Percentiles rank a stretch among this genome's conserved stretches.
Evolutionary conservation across 2,797 vertebrate genomes (phyloP).

Genomic region (Spondyliosoma cantharus): DNA sequence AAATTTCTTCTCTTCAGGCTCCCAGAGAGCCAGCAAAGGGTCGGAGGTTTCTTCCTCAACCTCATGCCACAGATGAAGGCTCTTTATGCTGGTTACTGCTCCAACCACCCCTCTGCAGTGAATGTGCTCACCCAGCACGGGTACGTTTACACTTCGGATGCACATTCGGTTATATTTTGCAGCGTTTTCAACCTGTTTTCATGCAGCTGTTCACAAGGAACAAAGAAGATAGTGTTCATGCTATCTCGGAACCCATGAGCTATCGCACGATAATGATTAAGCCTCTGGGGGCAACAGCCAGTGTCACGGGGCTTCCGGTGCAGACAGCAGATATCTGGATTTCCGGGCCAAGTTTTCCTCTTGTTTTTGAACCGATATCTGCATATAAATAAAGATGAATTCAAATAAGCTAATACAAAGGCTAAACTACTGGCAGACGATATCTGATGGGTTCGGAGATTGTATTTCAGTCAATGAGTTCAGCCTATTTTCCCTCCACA

Average conservation of each 20-base stretch:
- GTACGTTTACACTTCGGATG: slow-evolving; percentile 73
- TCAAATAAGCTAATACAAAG: too few relatives aligned
- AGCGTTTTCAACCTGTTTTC: background rate
- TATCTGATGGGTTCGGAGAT: too few relatives aligned
- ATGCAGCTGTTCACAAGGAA: background rate
- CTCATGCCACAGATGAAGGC: slow-evolving; percentile 95
- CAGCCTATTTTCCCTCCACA: too few relatives aligned
- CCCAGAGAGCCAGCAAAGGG: slow-evolving; percentile 94
- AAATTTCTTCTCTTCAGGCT: slow-evolving; percentile 81
- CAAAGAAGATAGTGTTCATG: too few relatives aligned
- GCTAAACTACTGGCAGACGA: too few relatives aligned
- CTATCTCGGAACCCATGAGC: too few relatives aligned
- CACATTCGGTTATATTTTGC: background rate
- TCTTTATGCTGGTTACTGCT: slow-evolving; percentile 93
- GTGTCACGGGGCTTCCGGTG: background rate
- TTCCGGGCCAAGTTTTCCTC: too few relatives aligned
- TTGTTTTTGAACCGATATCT: too few relatives aligned
- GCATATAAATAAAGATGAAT: background rate
- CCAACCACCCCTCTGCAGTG: slow-evolving; percentile 97
- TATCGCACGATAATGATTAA: background rate
- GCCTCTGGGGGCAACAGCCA: background rate
- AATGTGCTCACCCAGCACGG: slow-evolving; percentile 95
- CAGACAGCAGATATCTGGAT: background rate
- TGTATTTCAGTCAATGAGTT: too few relatives aligned
- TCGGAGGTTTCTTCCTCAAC: slow-evolving; percentile 95